Percentiles rank a stretch among this genome's conserved stretches.
Conservation (phyloP, 2,888 invertebrate genomes). For the Drosophila rellima region DNA sequence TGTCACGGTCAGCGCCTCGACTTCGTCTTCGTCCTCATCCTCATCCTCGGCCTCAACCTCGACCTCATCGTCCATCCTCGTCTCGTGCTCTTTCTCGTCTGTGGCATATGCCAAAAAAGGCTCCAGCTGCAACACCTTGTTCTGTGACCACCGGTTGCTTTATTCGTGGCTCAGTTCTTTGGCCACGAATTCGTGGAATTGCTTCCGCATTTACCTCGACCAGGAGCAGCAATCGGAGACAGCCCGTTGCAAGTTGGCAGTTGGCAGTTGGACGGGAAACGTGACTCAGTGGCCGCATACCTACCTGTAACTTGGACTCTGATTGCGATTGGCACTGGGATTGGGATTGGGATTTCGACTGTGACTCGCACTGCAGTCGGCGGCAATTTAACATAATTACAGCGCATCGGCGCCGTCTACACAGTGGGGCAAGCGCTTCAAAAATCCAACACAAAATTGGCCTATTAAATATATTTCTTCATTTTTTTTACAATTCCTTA, state of each 20-base stretch:
- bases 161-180: constrained; percentile 72
- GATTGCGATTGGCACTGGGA: constrained; percentile 22
- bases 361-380: constrained; percentile 49
- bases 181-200: constrained; percentile 79
- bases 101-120: constrained; percentile 76
- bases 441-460: background rate
- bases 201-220: constrained; percentile 70
- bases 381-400: constrained; percentile 80
- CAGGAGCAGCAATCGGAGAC: constrained; percentile 46
- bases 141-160: constrained; percentile 33
- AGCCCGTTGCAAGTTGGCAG: constrained; percentile 36
- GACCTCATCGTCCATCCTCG: constrained; percentile 4
- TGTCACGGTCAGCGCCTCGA: constrained; percentile 72
- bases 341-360: constrained; percentile 24
- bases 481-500: background rate
- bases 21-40: constrained; percentile 23
- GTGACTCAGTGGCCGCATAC: constrained; percentile 75
- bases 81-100: constrained; percentile 29
- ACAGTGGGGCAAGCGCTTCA: constrained; percentile 54
- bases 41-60: constrained; percentile 26
- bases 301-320: constrained; percentile 31
- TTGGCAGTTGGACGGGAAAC: constrained; percentile 68
- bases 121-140: constrained; percentile 58
- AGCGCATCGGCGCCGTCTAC: constrained; percentile 31
- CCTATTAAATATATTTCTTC: constrained; percentile 8